phyloP scores from a whole-genome alignment of 2,888 invertebrate genomes.

The Drosophila paracracens region DNA sequence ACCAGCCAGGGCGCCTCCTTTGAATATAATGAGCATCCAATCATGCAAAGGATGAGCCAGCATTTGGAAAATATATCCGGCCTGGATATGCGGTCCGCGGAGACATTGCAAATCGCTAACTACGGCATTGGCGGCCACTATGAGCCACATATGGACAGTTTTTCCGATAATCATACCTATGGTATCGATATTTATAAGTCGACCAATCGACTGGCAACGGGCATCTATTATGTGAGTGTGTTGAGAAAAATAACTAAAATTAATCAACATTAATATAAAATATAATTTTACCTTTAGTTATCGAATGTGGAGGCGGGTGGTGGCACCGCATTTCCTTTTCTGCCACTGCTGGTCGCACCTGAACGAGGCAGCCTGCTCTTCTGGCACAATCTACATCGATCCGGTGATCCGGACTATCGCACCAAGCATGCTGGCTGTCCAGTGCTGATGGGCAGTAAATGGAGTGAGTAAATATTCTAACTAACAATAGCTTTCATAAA shows the following conservation, averaged over 20 bases:
- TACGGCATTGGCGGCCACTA: conserved; percentile 91
- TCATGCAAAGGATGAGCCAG: conserved; percentile 85
- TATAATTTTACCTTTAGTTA: conserved; percentile 88
- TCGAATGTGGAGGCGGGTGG: conserved; percentile 98
- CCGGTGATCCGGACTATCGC: conserved; percentile 77
- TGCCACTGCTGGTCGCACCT: conserved; percentile 94
- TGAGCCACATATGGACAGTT: conserved; percentile 87
- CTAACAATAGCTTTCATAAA: background rate
- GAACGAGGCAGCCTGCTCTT: conserved; percentile 88
- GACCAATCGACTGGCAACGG: conserved; percentile 98
- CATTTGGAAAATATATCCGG: conserved; percentile 88
- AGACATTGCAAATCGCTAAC: conserved; percentile 88
- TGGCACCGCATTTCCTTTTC: conserved; percentile 97
- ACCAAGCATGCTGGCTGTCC: conserved; percentile 83
- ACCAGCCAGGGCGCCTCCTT: conserved; percentile 88
- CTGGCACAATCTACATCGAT: conserved; percentile 82
- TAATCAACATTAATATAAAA: background rate
- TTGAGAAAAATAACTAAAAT: background rate
- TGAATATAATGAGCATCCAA: conserved; percentile 57
- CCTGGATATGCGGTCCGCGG: conserved; percentile 87
- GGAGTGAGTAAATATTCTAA: conserved; percentile 61
- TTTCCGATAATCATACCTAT: conserved; percentile 59
- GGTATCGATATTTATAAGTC: conserved; percentile 75
- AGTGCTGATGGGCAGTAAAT: conserved; percentile 81
- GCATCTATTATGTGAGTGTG: conserved; percentile 95